Conservation (phyloP, 2,888 invertebrate genomes). For the Sinhomidia bicolor region DNA sequence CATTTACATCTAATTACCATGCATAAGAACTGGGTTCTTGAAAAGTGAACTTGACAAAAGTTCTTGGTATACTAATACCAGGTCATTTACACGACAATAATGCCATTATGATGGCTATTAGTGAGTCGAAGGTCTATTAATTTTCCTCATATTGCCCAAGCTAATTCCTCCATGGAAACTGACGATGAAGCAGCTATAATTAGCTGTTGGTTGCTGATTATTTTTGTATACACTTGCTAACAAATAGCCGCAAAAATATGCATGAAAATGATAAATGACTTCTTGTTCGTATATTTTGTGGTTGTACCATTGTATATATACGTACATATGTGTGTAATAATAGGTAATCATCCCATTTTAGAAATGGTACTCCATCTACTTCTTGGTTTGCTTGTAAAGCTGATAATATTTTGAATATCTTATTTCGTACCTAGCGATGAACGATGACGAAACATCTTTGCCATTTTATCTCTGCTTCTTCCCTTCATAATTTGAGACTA, state of each 20-base stretch:
- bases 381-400: background rate
- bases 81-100: background rate
- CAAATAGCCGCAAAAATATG: background rate
- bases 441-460: too few species aligned
- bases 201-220: background rate
- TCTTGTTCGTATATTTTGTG: too few species aligned
- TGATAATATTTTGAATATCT: background rate
- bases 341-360: too few species aligned
- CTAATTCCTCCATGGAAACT: background rate
- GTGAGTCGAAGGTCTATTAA: background rate
- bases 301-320: too few species aligned
- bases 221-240: background rate
- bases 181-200: background rate
- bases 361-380: too few species aligned
- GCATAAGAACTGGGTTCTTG: too few species aligned
- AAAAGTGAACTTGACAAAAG: background rate
- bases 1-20: too few species aligned
- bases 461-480: background rate
- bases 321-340: too few species aligned
- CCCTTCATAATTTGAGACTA: too few species aligned
- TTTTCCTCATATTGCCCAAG: too few species aligned
- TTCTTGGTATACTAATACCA: background rate
- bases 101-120: background rate
- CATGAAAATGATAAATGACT: too few species aligned
- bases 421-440: too few species aligned